Base-by-base conservation (phyloP, 2,797 vertebrate species). In the Sebastes nivosus region DNA sequence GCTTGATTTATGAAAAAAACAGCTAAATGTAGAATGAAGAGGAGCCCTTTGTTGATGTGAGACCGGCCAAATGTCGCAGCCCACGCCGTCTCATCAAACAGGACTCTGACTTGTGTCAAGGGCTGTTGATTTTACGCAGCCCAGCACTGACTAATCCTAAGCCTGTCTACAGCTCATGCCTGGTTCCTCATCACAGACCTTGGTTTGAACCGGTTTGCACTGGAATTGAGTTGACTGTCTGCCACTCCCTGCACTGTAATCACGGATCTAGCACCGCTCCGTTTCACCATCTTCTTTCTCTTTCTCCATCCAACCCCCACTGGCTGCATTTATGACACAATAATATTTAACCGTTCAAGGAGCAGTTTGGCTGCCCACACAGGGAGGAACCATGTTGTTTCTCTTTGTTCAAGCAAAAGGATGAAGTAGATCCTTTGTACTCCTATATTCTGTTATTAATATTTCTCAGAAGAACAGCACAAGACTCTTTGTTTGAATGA, bases 181-280 rank as follows among this genome's bases (percentile, higher is more conserved):
- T 75, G 80, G 84, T 95, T 94, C 92, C 93, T 93, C 91, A 81
- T 92, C 75, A n/a, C 71, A 84, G 81, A 60, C 38, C 27, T 72
- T 10, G 50, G 89, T 82, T 77, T 76, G 74, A 95, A 95, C 94
- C 89, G 71, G 95, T 95, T 89, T 90, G 77, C 61, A 3, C 94
- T 90, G 92, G 95, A 94, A 80, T 76, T 14, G 36, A 67, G 83
- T 76, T 22, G 70, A 46, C 79, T 27, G 42, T 46, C 42, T 46
- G 87, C 86, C 89, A 86, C 89, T 92, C 92, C 90, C 83, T 67
- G 68, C 42, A 1, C 66, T 81, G 78, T 78, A 72, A 84, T 86
- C 82, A 84, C 74, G 77, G 32, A 83, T 72, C 61, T 57, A 60
- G 20, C 22, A 20, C 72, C 34, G 75, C 68, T 74, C 46, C 6